Evolutionary conservation across 2,797 vertebrate species (phyloP).

Genomic region (Chrysocyon brachyurus): DNA sequence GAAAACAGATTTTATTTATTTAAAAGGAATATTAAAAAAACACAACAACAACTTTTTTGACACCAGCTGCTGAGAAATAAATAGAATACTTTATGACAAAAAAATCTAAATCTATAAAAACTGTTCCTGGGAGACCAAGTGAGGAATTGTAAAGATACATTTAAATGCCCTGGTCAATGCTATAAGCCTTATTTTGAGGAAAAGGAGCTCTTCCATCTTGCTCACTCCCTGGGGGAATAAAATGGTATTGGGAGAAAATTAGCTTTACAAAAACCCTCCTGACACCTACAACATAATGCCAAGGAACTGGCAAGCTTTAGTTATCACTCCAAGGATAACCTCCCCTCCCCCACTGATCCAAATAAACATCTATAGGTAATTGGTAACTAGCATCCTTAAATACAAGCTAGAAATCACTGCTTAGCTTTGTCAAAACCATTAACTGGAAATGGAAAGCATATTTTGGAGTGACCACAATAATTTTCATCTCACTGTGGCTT

Average conservation of each 20-base stretch:
- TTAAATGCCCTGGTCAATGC: constrained; percentile 85
- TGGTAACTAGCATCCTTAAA: constrained; percentile 41
- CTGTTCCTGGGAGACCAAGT: constrained; percentile 87
- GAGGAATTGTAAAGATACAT: constrained; percentile 84
- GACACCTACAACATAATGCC: background rate
- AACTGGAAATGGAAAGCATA: constrained; percentile 41
- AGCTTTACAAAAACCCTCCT: constrained; percentile 43
- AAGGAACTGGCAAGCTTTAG: background rate
- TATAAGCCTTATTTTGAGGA: constrained; percentile 63
- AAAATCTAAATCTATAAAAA: constrained; percentile 89
- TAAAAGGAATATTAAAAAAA: constrained; percentile 92
- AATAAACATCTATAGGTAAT: constrained; percentile 61
- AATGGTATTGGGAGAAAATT: constrained; percentile 42
- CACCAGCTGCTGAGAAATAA: constrained; percentile 92
- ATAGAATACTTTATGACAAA: constrained; percentile 91
- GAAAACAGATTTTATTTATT: constrained; percentile 93
- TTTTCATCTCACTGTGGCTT: constrained; percentile 67
- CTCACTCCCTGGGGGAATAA: constrained; percentile 22
- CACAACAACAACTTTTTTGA: constrained; percentile 91
- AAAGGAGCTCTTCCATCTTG: background rate
- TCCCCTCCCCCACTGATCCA: constrained; percentile 46
- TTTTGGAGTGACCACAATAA: constrained; percentile 51
- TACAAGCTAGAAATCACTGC: constrained; percentile 45
- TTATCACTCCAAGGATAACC: background rate
- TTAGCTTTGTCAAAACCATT: constrained; percentile 68